These are phyloP conservation scores for Ptiloglossa arizonensis DNA, from an alignment of 1,140 invertebrate species.

Conservation along the genomic window DNA sequence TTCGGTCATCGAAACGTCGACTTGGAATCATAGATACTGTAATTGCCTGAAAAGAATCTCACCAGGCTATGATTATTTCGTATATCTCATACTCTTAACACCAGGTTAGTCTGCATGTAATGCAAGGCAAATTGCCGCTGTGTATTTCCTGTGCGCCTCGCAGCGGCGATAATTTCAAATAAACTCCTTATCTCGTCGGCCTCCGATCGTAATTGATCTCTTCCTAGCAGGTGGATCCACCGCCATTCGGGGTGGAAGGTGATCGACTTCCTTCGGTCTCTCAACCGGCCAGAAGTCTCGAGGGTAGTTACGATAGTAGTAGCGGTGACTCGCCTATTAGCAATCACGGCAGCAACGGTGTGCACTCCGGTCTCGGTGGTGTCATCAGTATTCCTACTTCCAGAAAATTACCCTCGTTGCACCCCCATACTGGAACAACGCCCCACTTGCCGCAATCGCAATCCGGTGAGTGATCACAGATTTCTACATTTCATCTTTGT, in stretches of 20 bases:
- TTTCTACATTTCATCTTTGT: conserved; percentile 1
- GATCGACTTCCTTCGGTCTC: conserved; percentile 43
- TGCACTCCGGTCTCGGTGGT: conserved; percentile 70
- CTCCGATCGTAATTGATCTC: conserved; percentile 55
- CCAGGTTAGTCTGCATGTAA: neutral
- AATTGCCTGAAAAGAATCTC: conserved; percentile 5
- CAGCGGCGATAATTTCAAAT: conserved; percentile 22
- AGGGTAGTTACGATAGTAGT: conserved; percentile 67
- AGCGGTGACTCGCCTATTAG: conserved; percentile 63
- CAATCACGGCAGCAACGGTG: conserved; percentile 66
- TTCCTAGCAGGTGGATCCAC: conserved; percentile 76
- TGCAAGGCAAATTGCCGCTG: conserved; percentile 8
- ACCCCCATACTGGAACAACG: conserved; percentile 59
- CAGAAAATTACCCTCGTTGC: conserved; percentile 70
- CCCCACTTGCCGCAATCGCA: conserved; percentile 44
- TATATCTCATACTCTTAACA: neutral
- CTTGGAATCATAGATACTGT: neutral
- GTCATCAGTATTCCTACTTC: conserved; percentile 74
- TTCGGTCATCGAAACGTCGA: neutral
- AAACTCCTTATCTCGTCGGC: neutral
- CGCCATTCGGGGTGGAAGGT: conserved; percentile 7
- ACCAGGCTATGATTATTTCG: conserved; percentile 24
- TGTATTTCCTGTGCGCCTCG: conserved; percentile 1
- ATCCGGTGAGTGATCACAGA: conserved; percentile 50
- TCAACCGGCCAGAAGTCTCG: conserved; percentile 56